phyloP scores from a whole-genome alignment of 2,888 invertebrate species.

The Tiphia femorata region DNA sequence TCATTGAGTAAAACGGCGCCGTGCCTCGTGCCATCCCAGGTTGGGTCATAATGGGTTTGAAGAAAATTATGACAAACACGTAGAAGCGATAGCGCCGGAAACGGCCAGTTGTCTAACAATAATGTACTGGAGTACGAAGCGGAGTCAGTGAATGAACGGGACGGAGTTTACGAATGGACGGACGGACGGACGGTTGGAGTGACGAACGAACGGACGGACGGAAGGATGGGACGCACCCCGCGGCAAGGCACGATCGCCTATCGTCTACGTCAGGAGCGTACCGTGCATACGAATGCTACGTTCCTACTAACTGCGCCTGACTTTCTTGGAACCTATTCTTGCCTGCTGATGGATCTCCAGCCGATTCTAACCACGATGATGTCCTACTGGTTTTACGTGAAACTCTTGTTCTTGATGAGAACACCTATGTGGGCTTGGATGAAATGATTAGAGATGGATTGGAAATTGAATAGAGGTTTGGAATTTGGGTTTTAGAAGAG shows the following conservation, averaged over 20 bases:
- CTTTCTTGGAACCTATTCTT: constrained; percentile 31
- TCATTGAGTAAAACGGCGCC: too few species aligned
- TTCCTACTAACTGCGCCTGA: constrained; percentile 30
- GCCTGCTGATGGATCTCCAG: too few species aligned
- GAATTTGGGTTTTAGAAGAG: too few species aligned
- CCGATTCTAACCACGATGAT: too few species aligned
- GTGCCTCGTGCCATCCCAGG: too few species aligned
- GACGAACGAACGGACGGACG: constrained; percentile 18
- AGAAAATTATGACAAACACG: constrained; percentile 66
- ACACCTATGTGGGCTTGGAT: too few species aligned
- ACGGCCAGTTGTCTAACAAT: constrained; percentile 64
- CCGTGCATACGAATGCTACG: constrained; percentile 54
- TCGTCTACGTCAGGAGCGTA: constrained; percentile 43
- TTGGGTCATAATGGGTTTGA: too few species aligned
- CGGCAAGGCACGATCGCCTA: constrained; percentile 42
- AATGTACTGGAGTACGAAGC: constrained; percentile 62
- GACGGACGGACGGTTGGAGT: constrained; percentile 21
- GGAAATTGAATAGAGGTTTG: too few species aligned
- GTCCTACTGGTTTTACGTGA: too few species aligned
- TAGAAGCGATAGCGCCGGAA: constrained; percentile 65
- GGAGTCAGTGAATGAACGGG: constrained; percentile 11
- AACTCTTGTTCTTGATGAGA: too few species aligned
- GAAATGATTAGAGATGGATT: too few species aligned
- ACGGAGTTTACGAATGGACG: constrained; percentile 58
- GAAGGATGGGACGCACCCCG: not conserved